Conservation (phyloP, 2,113 vertebrate species). For the Apodemus speciosus region DNA sequence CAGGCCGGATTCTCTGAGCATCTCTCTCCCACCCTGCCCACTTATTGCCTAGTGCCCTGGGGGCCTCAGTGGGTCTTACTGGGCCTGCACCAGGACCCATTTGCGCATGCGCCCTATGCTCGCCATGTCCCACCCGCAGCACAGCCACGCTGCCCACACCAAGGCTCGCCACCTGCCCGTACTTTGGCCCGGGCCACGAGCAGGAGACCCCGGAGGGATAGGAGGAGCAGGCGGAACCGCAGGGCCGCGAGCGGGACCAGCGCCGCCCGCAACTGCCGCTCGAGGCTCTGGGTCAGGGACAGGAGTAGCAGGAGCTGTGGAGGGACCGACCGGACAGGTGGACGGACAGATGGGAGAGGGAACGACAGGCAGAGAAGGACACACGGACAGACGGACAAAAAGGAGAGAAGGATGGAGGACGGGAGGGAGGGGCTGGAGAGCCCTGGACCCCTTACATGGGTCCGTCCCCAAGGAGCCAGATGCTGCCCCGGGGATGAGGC, state of each 20-base stretch:
- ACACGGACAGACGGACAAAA: slow-evolving; percentile 54
- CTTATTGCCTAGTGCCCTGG: neutral
- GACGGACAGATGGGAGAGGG: slow-evolving; percentile 67
- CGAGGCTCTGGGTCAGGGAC: slow-evolving; percentile 90
- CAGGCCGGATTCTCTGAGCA: neutral
- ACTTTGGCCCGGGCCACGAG: slow-evolving; percentile 83
- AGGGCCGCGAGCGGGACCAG: slow-evolving; percentile 87
- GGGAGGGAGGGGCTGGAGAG: slow-evolving; percentile 48
- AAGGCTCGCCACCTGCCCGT: slow-evolving; percentile 75
- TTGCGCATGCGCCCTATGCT: slow-evolving; percentile 37
- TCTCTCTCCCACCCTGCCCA: neutral
- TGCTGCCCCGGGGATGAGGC: neutral
- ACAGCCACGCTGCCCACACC: neutral
- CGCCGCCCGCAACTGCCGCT: slow-evolving; percentile 88
- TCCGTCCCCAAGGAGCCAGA: neutral
- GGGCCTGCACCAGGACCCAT: neutral
- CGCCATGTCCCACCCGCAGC: neutral
- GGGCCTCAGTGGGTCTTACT: neutral
- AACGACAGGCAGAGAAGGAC: slow-evolving; percentile 69
- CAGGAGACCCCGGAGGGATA: slow-evolving; percentile 84
- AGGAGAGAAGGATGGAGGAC: slow-evolving; percentile 72
- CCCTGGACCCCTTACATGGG: slow-evolving; percentile 36
- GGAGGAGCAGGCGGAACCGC: slow-evolving; percentile 87
- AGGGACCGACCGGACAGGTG: slow-evolving; percentile 72
- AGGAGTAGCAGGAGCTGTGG: slow-evolving; percentile 89